These are phyloP conservation scores for Volucella inanis DNA, from an alignment of 2,888 invertebrate genomes.

Conservation along the genomic window DNA sequence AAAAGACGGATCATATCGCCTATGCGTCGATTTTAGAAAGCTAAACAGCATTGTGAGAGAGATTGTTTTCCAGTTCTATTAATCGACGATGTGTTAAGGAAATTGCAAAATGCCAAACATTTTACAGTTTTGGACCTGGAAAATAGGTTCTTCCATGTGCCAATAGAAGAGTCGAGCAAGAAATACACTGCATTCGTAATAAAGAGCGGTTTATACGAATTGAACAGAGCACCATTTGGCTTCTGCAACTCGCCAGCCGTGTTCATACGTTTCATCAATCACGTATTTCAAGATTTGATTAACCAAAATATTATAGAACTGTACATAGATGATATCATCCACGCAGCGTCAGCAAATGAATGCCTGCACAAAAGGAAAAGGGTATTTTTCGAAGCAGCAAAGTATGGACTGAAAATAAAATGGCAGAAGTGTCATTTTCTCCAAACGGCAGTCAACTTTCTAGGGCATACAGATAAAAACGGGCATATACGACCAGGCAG, in stretches of 20 bases:
- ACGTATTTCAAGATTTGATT: too few relatives aligned
- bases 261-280: too few relatives aligned
- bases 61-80: slow-evolving; percentile 57
- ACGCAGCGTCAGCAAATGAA: slow-evolving; percentile 14
- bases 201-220: slow-evolving; percentile 29
- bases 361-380: neutral
- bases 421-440: too few relatives aligned
- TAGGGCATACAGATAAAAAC: slow-evolving; percentile 18
- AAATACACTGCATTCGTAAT: slow-evolving; percentile 4
- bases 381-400: slow-evolving; percentile 19
- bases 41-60: slow-evolving; percentile 49
- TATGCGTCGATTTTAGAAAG: slow-evolving; percentile 54
- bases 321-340: too few relatives aligned
- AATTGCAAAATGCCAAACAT: slow-evolving; percentile 46
- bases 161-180: slow-evolving; percentile 49
- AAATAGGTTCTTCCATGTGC: slow-evolving; percentile 58
- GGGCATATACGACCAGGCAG: slow-evolving; percentile 41
- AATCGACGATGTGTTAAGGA: slow-evolving; percentile 55
- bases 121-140: slow-evolving; percentile 66
- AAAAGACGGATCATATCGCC: slow-evolving; percentile 47
- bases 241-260: too few relatives aligned
- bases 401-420: slow-evolving; percentile 38
- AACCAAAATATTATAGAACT: too few relatives aligned
- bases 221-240: slow-evolving; percentile 1
- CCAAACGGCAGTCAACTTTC: slow-evolving; percentile 33